Conservation (phyloP, 1,140 invertebrate species). For the Euborellia annulipes region DNA sequence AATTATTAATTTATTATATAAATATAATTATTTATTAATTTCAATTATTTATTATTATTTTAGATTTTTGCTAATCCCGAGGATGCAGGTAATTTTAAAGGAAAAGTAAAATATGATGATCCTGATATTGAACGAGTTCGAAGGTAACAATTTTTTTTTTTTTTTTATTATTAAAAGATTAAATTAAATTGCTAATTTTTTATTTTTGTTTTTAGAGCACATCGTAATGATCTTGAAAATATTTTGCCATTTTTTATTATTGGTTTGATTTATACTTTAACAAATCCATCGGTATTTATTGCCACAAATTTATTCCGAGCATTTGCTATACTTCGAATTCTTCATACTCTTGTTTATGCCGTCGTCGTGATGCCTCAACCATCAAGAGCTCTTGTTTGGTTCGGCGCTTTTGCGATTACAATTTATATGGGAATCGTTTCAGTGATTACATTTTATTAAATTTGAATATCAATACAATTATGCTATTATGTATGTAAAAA, state of each 20-base stretch:
- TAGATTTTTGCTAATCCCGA: conserved; percentile 32
- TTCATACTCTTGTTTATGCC: conserved; percentile 49
- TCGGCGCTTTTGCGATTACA: conserved; percentile 24
- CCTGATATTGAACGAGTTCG: conserved; percentile 26
- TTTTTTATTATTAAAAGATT: neutral
- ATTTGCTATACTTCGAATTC: conserved; percentile 37
- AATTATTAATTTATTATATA: too few relatives aligned
- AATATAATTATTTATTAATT: neutral
- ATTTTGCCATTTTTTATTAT: conserved; percentile 48
- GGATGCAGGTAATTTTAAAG: conserved; percentile 21
- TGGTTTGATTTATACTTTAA: conserved; percentile 42
- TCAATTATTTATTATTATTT: conserved; percentile 2
- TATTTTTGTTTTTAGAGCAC: conserved; percentile 35
- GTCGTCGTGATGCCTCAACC: conserved; percentile 36
- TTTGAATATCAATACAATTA: too few relatives aligned
- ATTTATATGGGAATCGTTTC: conserved; percentile 28
- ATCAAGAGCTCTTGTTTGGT: conserved; percentile 33
- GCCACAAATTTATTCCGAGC: conserved; percentile 40
- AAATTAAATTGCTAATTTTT: conserved; percentile 8
- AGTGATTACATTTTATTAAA: conserved; percentile 1
- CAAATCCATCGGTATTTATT: conserved; percentile 31
- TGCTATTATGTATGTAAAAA: too few relatives aligned
- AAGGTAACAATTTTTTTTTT: conserved; percentile 18
- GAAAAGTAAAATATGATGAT: conserved; percentile 23
- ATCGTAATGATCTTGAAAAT: conserved; percentile 61